Evolutionary conservation across 2,888 invertebrate genomes (phyloP).

Genomic region (Dryocosmus kuriphilus): DNA sequence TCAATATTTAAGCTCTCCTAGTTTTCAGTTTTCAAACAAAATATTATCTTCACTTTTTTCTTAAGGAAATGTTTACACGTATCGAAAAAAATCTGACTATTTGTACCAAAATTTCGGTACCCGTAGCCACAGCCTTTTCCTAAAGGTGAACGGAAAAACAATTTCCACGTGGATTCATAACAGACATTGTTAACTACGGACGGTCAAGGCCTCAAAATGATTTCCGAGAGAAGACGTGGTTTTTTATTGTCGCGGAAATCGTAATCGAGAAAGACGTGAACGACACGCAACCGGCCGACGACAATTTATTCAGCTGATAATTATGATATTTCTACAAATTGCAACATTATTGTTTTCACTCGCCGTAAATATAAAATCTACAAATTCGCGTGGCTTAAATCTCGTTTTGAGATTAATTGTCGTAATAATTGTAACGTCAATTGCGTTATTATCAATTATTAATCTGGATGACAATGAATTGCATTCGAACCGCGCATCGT

Average conservation of each 20-base stretch:
- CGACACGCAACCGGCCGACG: background rate
- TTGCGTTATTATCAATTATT: background rate
- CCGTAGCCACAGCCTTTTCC: no score
- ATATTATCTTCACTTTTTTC: background rate
- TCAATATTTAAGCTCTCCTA: background rate
- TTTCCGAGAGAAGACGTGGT: background rate
- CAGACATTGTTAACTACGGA: background rate
- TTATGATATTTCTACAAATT: background rate
- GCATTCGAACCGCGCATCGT: background rate
- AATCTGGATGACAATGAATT: conserved; percentile 1
- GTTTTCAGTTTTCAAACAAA: background rate
- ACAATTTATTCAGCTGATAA: background rate
- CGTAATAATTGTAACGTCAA: background rate
- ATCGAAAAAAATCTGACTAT: no score
- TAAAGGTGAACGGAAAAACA: no score
- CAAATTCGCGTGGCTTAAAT: background rate
- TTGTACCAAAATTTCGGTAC: no score
- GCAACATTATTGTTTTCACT: background rate
- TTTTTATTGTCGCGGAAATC: background rate
- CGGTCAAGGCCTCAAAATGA: background rate
- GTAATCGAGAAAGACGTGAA: background rate
- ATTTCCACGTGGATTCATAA: background rate
- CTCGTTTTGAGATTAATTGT: background rate
- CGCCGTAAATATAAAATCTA: background rate
- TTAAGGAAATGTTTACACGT: no score